Evolutionary conservation across 2,113 vertebrate species (phyloP).

Genomic region (Nothobranchius furzeri): DNA sequence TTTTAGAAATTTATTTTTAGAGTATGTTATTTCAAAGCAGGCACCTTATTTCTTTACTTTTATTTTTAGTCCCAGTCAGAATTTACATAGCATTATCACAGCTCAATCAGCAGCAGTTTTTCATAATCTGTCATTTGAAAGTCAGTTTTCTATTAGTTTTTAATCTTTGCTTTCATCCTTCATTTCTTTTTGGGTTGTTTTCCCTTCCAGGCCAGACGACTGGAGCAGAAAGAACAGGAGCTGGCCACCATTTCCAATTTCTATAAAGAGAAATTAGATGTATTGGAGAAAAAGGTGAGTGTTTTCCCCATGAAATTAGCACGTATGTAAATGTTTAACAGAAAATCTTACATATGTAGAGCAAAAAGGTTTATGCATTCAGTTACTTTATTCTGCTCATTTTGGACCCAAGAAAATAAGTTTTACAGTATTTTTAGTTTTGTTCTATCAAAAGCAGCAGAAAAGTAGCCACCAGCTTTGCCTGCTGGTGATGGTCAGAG

Average conservation of each 20-base stretch:
- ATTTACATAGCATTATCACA: background rate
- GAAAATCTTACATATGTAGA: background rate
- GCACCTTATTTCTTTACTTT: background rate
- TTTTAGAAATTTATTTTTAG: background rate
- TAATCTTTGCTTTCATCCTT: background rate
- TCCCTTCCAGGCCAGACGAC: conserved; percentile 77
- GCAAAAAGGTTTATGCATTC: background rate
- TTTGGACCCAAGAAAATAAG: too few relatives aligned
- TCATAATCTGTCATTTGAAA: background rate
- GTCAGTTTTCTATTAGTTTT: background rate
- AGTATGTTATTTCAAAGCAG: background rate
- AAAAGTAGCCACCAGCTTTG: too few relatives aligned
- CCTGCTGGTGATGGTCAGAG: too few relatives aligned
- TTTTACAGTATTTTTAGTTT: too few relatives aligned
- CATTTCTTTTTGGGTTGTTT: background rate
- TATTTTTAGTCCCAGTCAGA: background rate
- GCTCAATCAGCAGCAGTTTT: background rate
- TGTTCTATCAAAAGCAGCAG: too few relatives aligned
- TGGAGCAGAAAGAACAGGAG: conserved; percentile 85
- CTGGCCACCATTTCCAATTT: conserved; percentile 80
- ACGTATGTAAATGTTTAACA: background rate
- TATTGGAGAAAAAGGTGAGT: conserved; percentile 89
- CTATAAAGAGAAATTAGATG: conserved; percentile 88
- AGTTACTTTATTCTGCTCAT: background rate
- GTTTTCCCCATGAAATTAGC: background rate